phyloP scores from a whole-genome alignment of 2,113 vertebrate species.

The Triplophysa dalaica region DNA sequence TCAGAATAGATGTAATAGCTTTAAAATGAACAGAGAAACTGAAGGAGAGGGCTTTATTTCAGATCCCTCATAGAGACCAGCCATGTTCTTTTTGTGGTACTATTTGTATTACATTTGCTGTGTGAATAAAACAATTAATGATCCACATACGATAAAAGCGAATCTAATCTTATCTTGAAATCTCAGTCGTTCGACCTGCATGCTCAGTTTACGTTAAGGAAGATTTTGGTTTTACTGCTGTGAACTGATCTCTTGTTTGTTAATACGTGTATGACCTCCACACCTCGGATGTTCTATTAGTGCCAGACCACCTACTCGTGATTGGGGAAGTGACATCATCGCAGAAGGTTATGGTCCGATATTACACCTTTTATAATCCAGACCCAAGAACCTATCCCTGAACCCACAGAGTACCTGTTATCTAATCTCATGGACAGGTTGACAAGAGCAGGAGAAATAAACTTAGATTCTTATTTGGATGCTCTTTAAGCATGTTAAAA shows the following conservation, averaged over 20 bases:
- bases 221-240: conserved; percentile 8
- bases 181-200: not conserved
- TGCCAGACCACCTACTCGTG: not conserved
- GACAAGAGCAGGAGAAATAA: not conserved
- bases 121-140: conserved; percentile 10
- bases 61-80: not conserved
- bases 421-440: not conserved
- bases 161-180: conserved; percentile 24
- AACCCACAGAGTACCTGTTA: not conserved
- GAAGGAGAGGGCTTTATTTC: not conserved
- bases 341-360: not conserved
- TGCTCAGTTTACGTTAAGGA: conserved; percentile 3
- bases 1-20: no score
- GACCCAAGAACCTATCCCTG: not conserved
- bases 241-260: not conserved
- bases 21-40: not conserved
- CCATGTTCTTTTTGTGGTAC: not conserved
- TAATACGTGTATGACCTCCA: not conserved
- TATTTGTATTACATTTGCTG: conserved; percentile 1
- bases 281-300: not conserved
- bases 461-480: not conserved
- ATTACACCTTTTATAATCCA: not conserved
- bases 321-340: not conserved
- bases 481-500: not conserved
- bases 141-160: not conserved